Base-by-base conservation (phyloP, 2,888 invertebrate species). In the Parasteatoda lunata region DNA sequence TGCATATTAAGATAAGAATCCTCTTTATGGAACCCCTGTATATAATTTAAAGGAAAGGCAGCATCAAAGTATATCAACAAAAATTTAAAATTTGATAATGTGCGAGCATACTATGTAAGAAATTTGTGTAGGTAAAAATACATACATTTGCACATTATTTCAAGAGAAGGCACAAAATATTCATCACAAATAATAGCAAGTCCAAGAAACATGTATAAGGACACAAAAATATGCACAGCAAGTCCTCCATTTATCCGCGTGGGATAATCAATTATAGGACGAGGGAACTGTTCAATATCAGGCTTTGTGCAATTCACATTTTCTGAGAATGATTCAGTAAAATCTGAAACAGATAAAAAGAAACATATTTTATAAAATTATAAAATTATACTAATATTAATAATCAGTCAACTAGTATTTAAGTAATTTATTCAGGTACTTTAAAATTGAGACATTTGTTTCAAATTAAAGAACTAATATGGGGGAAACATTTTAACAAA, bases 161-260 rank as follows among this genome's bases (percentile, higher is more conserved):
- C 89, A 69, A 90, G 83, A 11, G 90, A 88, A 76, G 90, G 90
- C 78, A 90, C 89, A 87, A 90, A 90, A 83, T 90, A 90, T 52
- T 89, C 88, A 79, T 90, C 90, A 81, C 90, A 90, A 65, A 90
- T 70, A 48, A 89, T 79, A 47, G 90, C 89, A 9, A 89, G 86
- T 13, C 85, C 89, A 45, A 89, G 73, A 68, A 89, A 89, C 82
- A 89, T 88, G 73, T 89, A 89, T 3, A 90, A 75, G 52, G 89
- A 75, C 15, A 90, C 65, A 65, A 90, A 78, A 70, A 90, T 84
- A 77, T 90, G 89, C 3, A 89, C 59, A 30, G 86, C 4, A 5
- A 90, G 70, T 48, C 89, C 89, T 69, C 90, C 90, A 52, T 84
- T 77, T 54, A 71, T 75, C 49, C 90, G 65, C 47, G 81, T 68